Evolutionary conservation across 1,140 invertebrate genomes (phyloP).

Genomic region (honey bee (Apis mellifera)): DNA sequence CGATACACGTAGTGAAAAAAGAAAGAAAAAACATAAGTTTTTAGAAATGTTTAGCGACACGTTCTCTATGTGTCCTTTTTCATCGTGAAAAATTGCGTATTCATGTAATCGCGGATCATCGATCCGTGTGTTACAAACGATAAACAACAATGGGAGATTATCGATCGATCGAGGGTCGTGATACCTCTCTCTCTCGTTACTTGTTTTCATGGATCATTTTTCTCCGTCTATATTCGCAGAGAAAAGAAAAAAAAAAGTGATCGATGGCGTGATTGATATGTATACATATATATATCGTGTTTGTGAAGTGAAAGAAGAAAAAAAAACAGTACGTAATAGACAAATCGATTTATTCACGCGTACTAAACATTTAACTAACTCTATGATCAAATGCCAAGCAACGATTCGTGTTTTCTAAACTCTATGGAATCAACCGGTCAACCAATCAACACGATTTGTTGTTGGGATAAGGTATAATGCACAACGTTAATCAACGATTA

Average conservation of each 20-base stretch:
- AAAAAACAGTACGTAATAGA: not conserved
- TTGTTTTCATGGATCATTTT: not conserved
- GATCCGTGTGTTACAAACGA: too few relatives aligned
- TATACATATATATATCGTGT: not conserved
- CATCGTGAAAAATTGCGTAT: not conserved
- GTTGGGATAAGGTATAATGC: slow-evolving; percentile 46
- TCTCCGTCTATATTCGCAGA: not conserved
- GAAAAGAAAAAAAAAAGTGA: not conserved
- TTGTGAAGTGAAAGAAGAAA: not conserved
- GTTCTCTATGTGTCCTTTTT: slow-evolving; percentile 65
- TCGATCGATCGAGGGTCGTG: slow-evolving; percentile 56
- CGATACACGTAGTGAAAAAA: not conserved
- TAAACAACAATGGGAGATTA: not conserved
- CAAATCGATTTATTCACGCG: not conserved
- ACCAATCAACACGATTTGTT: slow-evolving; percentile 1
- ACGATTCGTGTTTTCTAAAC: slow-evolving; percentile 6
- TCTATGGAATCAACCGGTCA: not conserved
- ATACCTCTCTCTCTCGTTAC: slow-evolving; percentile 49
- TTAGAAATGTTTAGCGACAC: slow-evolving; percentile 37
- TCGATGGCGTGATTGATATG: not conserved
- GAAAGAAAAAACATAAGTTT: not conserved
- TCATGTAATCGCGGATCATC: not conserved
- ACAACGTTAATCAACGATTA: slow-evolving; percentile 59
- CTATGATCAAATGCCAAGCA: slow-evolving; percentile 3
- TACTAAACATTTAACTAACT: not conserved